Base-by-base conservation (phyloP, 2,888 invertebrate genomes). In the Cataglyphis rosenhaueri region DNA sequence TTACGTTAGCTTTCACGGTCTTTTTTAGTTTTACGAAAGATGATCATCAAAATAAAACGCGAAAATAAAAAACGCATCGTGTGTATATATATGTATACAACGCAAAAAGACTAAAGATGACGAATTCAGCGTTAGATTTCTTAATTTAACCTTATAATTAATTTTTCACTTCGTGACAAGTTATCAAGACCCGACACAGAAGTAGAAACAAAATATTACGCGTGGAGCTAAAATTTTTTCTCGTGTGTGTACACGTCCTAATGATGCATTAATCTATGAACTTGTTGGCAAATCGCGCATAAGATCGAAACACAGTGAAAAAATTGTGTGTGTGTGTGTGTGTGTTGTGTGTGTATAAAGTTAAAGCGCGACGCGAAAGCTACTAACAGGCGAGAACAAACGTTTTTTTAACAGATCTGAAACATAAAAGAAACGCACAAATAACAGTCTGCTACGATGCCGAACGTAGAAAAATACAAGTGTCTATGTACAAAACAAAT, bases 381-480 rank as follows among this genome's bases (percentile, higher is more conserved):
- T 76, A 85, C 61, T 57, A 82, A 88, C 64, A 68, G 57, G 66
- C 48, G 83, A 74, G 65, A 70, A 41, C 41, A 89, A 88, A 82
- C 81, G 38, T 75, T 29, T 75, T 75, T 68, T 85, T 55, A 85
- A 88, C 87, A 88, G 89, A 88, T 89, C 85, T 87, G 86, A 90
- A 92, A 91, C 82, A 81, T 82, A 88, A 87, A 88, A 86, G 86
- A 87, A 89, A 89, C 88, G 85, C 87, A 87, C 84, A 83, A 90
- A 88, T 86, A 89, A 88, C 89, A 85, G 83, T 83, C 85, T 88
- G 85, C 86, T 86, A 88, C 83, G 81, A 90, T 83, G 71, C 84
- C 87, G 85, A 92, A 92, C 88, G 90, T 91, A 92, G 89, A 92
- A 92, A 92, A 92, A 92, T 92, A 92, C 89, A 87, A 90, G 90